Conservation (phyloP, 2,888 invertebrate species). For the Mythimna pallens region DNA sequence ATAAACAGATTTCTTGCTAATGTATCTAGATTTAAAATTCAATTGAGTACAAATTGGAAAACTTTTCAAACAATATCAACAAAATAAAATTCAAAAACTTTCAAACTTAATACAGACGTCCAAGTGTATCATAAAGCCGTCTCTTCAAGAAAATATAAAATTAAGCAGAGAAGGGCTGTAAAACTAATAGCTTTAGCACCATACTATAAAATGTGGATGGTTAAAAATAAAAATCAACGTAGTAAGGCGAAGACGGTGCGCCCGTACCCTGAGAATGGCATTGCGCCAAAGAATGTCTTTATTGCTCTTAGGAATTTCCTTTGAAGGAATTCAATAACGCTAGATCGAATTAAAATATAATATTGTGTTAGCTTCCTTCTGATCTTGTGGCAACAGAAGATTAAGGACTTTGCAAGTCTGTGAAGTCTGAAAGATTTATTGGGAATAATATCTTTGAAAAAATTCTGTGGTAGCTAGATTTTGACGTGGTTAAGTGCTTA, state of each 20-base stretch:
- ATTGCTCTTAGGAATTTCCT: slow-evolving; percentile 79
- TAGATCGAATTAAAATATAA: slow-evolving; percentile 77
- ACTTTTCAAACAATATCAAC: not conserved
- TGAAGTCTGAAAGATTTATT: slow-evolving; percentile 1
- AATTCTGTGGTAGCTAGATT: no score
- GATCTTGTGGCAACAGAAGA: slow-evolving; percentile 4
- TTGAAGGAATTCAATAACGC: slow-evolving; percentile 82
- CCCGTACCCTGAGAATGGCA: slow-evolving; percentile 73
- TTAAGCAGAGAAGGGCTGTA: not conserved
- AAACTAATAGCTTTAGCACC: slow-evolving; percentile 39
- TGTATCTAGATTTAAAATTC: not conserved
- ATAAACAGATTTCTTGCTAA: no score
- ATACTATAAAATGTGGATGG: slow-evolving; percentile 51
- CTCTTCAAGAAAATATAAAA: slow-evolving; percentile 7
- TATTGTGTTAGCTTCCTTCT: slow-evolving; percentile 64
- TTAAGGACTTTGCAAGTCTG: not conserved
- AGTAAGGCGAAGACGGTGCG: slow-evolving; percentile 47
- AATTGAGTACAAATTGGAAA: not conserved
- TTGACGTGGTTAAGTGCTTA: no score
- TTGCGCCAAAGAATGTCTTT: slow-evolving; percentile 84
- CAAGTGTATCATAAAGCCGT: not conserved
- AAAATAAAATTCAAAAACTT: not conserved
- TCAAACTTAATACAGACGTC: not conserved
- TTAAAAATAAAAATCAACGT: slow-evolving; percentile 66
- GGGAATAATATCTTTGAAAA: not conserved